Percentiles rank a stretch among this genome's conserved stretches.
Conservation (phyloP, 2,888 invertebrate genomes). For the Synergus japonicus region DNA sequence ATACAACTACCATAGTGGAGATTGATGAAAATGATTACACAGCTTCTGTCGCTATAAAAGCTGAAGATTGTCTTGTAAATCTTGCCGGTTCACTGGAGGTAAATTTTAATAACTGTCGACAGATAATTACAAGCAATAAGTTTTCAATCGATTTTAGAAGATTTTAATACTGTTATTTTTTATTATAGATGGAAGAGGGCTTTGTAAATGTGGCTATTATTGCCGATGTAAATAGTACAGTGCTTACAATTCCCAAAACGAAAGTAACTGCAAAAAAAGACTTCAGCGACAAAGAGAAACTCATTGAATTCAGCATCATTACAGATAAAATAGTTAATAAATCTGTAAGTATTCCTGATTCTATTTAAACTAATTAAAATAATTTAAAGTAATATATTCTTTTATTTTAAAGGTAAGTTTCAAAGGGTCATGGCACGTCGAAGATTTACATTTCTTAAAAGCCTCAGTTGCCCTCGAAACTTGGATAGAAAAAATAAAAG, state of each 20-base stretch:
- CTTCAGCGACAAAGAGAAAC: constrained; percentile 83
- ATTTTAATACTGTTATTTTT: constrained; percentile 31
- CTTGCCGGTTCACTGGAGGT: constrained; percentile 80
- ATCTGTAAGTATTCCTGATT: constrained; percentile 55
- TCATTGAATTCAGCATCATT: constrained; percentile 82
- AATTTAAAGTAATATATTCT: constrained; percentile 27
- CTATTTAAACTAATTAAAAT: constrained; percentile 3
- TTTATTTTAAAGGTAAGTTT: constrained; percentile 64
- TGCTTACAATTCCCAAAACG: constrained; percentile 83
- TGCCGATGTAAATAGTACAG: constrained; percentile 82
- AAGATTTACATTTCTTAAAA: constrained; percentile 65
- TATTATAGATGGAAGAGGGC: constrained; percentile 81
- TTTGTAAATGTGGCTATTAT: constrained; percentile 82
- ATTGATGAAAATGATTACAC: constrained; percentile 79
- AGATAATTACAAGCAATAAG: neutral
- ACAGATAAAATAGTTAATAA: constrained; percentile 73
- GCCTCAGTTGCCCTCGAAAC: constrained; percentile 70
- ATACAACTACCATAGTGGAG: constrained; percentile 77
- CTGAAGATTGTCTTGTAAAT: constrained; percentile 78
- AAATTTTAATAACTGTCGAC: constrained; percentile 46
- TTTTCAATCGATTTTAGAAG: neutral
- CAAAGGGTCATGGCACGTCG: constrained; percentile 70
- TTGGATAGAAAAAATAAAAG: constrained; percentile 73
- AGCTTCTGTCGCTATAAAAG: constrained; percentile 78
- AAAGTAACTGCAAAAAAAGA: constrained; percentile 84